Evolutionary conservation across 2,888 invertebrate species (phyloP), one percentile per base, ranked within the genome.

Genomic region (Adineta ricciae): DNA sequence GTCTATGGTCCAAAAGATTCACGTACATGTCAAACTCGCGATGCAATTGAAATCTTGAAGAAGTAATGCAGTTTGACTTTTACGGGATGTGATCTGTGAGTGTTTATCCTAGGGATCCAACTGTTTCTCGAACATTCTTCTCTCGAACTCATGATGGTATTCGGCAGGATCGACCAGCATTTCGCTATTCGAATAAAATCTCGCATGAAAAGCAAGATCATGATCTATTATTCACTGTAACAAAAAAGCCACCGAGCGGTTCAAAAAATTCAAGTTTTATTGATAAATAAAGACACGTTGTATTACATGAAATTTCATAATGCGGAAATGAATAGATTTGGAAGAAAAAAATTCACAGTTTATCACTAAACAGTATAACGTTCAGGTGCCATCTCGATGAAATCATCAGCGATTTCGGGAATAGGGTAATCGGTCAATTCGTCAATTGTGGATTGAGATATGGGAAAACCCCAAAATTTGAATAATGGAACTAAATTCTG

Each of bases 401-500:
- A 73, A 9, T 73, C 36, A 27, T 73, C 73, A 41, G 9, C 21
- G 9, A 73, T 73, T 36, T 73, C 7, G 2, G 38, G 73, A 73
- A 73, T n/a, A 11, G 38, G 38, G 1, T 38, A 36, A 8, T 8
- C 24, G 1, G 24, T 73, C 19, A 73, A 41, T 0, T 36, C 21
- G 24, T 73, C 41, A 24, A 38, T 19, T 2, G 73, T 73, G 21
- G 73, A 73, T 38, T 24, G 4, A 0, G 38, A 38, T 24, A 88
- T 46, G 14, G 87, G 87, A 46, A 88, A 85, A 8, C 87, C 87
- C 87, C 88, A 88, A 56, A 88, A 87, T 46, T 86, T 83, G 50
- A 86, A 87, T 49, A 87, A 56, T 27, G 88, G 87, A 16, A 64
- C 38, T 46, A 88, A 83, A 83, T 88, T 87, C 32, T 78, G 46